Percentiles rank a stretch among this genome's conserved stretches.
phyloP scores from a whole-genome alignment of 2,888 invertebrate genomes.

The Polylopha cassiicola region DNA sequence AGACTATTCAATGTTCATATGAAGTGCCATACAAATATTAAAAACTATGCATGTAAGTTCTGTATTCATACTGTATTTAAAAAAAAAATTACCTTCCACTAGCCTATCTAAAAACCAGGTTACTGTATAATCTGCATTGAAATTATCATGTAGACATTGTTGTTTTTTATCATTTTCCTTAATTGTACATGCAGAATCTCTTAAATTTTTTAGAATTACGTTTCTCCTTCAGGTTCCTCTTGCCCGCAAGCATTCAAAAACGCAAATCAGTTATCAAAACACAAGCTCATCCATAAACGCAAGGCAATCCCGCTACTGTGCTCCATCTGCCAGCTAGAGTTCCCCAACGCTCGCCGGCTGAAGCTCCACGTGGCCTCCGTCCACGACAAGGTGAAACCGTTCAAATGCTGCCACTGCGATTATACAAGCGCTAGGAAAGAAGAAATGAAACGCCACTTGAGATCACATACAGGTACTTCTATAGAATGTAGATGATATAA shows the following conservation, averaged over 20 bases:
- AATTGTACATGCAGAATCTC: neutral
- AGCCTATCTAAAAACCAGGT: too few species aligned
- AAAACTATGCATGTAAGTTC: conserved; percentile 75
- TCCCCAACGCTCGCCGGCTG: conserved; percentile 72
- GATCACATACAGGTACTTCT: conserved; percentile 82
- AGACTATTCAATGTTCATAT: conserved; percentile 85
- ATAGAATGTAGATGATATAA: too few species aligned
- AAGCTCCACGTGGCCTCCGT: conserved; percentile 78
- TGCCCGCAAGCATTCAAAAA: conserved; percentile 90
- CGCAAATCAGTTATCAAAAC: conserved; percentile 86
- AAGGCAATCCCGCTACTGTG: conserved; percentile 57
- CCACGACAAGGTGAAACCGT: conserved; percentile 82
- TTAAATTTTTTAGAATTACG: neutral
- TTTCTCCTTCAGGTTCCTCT: conserved; percentile 56
- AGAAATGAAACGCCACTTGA: conserved; percentile 81
- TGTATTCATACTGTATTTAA: conserved; percentile 7
- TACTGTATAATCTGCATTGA: neutral
- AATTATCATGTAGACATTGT: neutral
- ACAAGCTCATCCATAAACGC: conserved; percentile 80
- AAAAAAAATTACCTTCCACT: too few species aligned
- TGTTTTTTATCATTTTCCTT: neutral
- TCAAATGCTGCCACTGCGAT: conserved; percentile 81
- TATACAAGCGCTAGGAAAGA: conserved; percentile 81
- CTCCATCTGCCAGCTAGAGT: conserved; percentile 77
- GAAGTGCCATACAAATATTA: conserved; percentile 83